Evolutionary conservation across 2,888 invertebrate genomes (phyloP), one percentile per base, ranked within the genome.

Genomic region (Amiota mariae): DNA sequence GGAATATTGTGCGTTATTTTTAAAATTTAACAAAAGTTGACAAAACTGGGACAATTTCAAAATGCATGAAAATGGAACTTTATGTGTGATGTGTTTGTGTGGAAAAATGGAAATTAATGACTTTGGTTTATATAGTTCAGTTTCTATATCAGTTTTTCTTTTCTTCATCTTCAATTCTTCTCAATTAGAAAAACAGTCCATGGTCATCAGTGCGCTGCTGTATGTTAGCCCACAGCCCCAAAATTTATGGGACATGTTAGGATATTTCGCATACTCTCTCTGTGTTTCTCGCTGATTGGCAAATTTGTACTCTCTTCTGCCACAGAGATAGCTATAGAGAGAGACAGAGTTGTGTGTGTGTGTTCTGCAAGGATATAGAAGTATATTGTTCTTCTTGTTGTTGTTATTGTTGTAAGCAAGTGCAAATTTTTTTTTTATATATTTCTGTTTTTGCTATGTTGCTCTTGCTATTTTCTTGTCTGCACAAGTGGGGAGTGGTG

Each of bases 351-450:
- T 24, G 48, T 64, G 36, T 36, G 36, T 36, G 36, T 48, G 64
- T 10, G 8, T 46, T 47, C 59, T 59, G 59, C 59, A 59, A 63
- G 63, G 63, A 68, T 68, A 54, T 68, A 36, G 15, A 18, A 36
- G 36, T 2, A 36, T 36, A 36, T 36, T 36, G 36, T 36, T 36
- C 36, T 36, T 36, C 4, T 36, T 59, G 59, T 59, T 59, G 59
- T 9, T 59, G 20, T 59, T 68, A 11, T 54, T 51, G 10, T 68
- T 68, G 54, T 51, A 54, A 36, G 48, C 67, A 68, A 68, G 79
- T 85, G 84, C 85, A 82, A 85, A 83, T 84, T 78, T 77, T 79
- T 77, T 77, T 79, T 79, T 77, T 79, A 77, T 72, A 61, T 78
- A 77, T 79, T 71, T 70, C 66, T 73, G 66, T 66, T 70, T 61